Base-by-base conservation (phyloP, 1,140 invertebrate genomes). In the Drosophila truncata region DNA sequence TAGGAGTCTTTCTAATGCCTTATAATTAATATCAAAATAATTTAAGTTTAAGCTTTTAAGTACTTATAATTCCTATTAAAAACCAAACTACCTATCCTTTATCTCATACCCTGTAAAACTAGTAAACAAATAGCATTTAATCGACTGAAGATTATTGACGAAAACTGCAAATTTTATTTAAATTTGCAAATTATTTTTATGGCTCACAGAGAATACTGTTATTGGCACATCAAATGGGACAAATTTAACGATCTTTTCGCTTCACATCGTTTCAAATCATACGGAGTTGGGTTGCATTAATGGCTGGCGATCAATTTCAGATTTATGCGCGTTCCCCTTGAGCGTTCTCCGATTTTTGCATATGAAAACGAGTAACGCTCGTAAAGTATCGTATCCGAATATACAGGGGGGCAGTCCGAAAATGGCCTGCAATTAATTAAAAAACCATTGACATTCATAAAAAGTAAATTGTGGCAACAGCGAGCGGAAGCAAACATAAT, bases 361-460 rank as follows among this genome's bases (percentile, higher is more conserved):
- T 77, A 66, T 23, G 23, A 37, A 74, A 66, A 18, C 18, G 23
- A 54, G 46, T 61, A 33, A 39, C 20, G 54, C 63, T 59, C 73
- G 64, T 77, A 77, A 77, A 77, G 49, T 58, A 75, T 76, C 20
- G 29, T 37, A 61, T 41, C 46, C 16, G 50, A 23, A 31, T 41
- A 72, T 65, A 59, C 20, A 50, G 49, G 50, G 63, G 25, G 52
- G 59, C 44, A 54, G 64, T 50, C 42, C 44, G 65, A 78, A 80
- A 90, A 90, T 82, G 80, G 71, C 71, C 70, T 65, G 79, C 75
- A 90, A 90, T 90, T 90, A 90, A 90, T 90, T 90, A 90, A 90
- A 90, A 90, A 90, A 44, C 85, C 81, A 90, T 90, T 90, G 85
- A 90, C 85, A 90, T 90, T 90, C 85, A 90, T 90, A 90, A 90